phyloP scores from a whole-genome alignment of 2,888 invertebrate genomes.

The Tenthredo livida region DNA sequence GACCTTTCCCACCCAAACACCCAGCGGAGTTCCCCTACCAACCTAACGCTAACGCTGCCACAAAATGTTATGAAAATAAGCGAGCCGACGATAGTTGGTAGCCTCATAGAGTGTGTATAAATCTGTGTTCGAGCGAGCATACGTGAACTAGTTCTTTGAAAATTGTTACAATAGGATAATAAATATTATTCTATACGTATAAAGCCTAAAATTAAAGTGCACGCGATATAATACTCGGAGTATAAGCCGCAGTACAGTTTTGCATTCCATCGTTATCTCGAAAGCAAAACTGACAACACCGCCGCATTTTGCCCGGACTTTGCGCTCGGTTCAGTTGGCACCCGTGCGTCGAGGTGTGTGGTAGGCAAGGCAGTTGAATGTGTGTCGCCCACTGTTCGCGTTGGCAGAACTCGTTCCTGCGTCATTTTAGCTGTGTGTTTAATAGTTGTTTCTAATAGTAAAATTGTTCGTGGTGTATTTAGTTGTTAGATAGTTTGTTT shows the following conservation, averaged over 20 bases:
- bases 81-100: not conserved
- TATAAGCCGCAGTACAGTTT: slow-evolving; percentile 50
- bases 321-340: slow-evolving; percentile 63
- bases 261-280: slow-evolving; percentile 59
- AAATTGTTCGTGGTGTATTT: slow-evolving; percentile 17
- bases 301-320: slow-evolving; percentile 56
- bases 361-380: slow-evolving; percentile 65
- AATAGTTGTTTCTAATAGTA: slow-evolving; percentile 27
- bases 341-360: slow-evolving; percentile 61
- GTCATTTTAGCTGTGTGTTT: slow-evolving; percentile 30
- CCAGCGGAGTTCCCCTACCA: slow-evolving; percentile 49
- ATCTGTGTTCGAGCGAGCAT: not conserved
- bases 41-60: slow-evolving; percentile 57
- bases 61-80: slow-evolving; percentile 37
- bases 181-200: not conserved
- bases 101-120: not conserved
- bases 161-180: not conserved
- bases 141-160: not conserved
- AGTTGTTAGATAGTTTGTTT: not conserved
- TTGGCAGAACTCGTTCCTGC: slow-evolving; percentile 55
- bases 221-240: not conserved
- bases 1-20: slow-evolving; percentile 69
- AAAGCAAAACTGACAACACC: slow-evolving; percentile 46
- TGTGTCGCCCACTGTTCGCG: slow-evolving; percentile 68
- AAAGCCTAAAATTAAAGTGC: not conserved